Evolutionary conservation across 1,140 invertebrate species (phyloP).

Genomic region (Drosophila ercepeae): DNA sequence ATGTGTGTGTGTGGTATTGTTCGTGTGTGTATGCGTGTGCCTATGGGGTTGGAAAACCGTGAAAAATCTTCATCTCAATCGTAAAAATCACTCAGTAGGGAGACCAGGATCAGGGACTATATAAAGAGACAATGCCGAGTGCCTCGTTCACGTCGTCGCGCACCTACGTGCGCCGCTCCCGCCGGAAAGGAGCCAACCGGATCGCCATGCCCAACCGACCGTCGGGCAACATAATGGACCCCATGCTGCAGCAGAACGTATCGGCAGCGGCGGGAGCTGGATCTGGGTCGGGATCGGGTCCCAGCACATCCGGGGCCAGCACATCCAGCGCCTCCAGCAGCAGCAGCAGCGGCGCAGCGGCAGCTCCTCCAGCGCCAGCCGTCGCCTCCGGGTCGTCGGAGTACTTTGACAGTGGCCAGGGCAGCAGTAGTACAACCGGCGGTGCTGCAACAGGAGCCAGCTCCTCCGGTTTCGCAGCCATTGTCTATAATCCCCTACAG

Average conservation of each 20-base stretch:
- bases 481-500: slow-evolving; percentile 58
- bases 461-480: slow-evolving; percentile 39
- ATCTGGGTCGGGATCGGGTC: slow-evolving; percentile 83
- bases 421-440: slow-evolving; percentile 35
- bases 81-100: slow-evolving; percentile 26
- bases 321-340: slow-evolving; percentile 8
- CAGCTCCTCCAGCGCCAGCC: slow-evolving; percentile 8
- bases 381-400: slow-evolving; percentile 35
- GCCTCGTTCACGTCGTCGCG: slow-evolving; percentile 94
- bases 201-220: slow-evolving; percentile 92
- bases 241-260: slow-evolving; percentile 87
- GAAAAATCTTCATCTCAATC: slow-evolving; percentile 56
- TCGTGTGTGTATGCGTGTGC: slow-evolving; percentile 54
- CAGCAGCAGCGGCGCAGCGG: slow-evolving; percentile 6
- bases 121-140: slow-evolving; percentile 89
- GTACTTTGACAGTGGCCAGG: slow-evolving; percentile 68
- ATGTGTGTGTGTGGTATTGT: slow-evolving; percentile 35
- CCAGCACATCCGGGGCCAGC: slow-evolving; percentile 20
- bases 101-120: slow-evolving; percentile 2
- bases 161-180: slow-evolving; percentile 91
- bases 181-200: slow-evolving; percentile 93
- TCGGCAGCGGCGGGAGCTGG: slow-evolving; percentile 79
- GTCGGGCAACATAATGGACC: slow-evolving; percentile 84
- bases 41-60: slow-evolving; percentile 77
- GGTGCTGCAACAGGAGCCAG: slow-evolving; percentile 17